Evolutionary conservation across 2,888 invertebrate genomes (phyloP).

Genomic region (Drosophila melanocephala): DNA sequence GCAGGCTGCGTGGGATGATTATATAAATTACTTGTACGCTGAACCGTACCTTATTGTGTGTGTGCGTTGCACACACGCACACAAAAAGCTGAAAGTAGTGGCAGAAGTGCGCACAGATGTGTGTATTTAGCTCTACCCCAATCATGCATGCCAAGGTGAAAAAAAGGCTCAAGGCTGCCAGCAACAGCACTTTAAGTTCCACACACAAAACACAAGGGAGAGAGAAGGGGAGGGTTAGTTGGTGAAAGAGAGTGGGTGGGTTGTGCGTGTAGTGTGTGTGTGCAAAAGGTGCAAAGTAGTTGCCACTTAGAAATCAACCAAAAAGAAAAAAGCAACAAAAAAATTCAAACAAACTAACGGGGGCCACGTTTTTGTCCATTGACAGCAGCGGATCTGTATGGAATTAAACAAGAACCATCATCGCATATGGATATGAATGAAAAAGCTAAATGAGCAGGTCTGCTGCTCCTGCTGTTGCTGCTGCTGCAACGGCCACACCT

Average conservation of each 20-base stretch:
- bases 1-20: slow-evolving; percentile 25
- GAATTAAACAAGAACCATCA: slow-evolving; percentile 28
- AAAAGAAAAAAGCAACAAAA: slow-evolving; percentile 21
- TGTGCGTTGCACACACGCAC: slow-evolving; percentile 5
- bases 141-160: slow-evolving; percentile 72
- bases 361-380: slow-evolving; percentile 43
- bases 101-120: slow-evolving; percentile 17
- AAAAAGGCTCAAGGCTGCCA: slow-evolving; percentile 71
- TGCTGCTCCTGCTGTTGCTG: neutral
- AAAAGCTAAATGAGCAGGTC: slow-evolving; percentile 23
- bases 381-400: slow-evolving; percentile 58
- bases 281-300: slow-evolving; percentile 77
- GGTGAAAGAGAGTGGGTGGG: slow-evolving; percentile 1
- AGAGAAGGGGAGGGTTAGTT: neutral
- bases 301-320: slow-evolving; percentile 66
- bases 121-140: slow-evolving; percentile 36
- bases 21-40: slow-evolving; percentile 45
- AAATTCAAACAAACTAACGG: slow-evolving; percentile 68
- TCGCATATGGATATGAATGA: slow-evolving; percentile 24
- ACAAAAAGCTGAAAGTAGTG: slow-evolving; percentile 4
- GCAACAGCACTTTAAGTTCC: slow-evolving; percentile 48
- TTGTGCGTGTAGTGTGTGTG: slow-evolving; percentile 44
- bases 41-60: slow-evolving; percentile 34
- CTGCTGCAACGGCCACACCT: neutral
- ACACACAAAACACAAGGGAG: slow-evolving; percentile 20